Evolutionary conservation across 2,888 invertebrate genomes (phyloP), one percentile per base, ranked within the genome.

Genomic region (Caenorhabditis sp.): DNA sequence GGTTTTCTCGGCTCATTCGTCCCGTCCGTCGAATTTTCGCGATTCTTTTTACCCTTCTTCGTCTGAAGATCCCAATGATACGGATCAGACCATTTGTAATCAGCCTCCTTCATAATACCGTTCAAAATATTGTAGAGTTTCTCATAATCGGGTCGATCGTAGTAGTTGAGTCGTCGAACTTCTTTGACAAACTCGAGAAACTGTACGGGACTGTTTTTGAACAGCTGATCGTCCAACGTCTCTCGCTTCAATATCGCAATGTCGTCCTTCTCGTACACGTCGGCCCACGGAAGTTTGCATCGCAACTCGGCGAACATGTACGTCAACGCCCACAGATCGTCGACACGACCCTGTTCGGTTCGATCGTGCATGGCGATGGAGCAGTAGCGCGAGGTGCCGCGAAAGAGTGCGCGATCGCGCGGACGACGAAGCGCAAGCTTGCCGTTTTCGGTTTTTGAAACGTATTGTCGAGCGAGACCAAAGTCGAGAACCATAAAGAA

Each of bases 271-370:
- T 77, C 71, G 14, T 69, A 61, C 21, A 62, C 55, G 19, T 71
- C 65, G 17, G 64, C 53, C 83, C 83, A 83, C 14, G 83, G 69
- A 14, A 83, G 55, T 5, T 59, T 54, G 5, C 72, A 63, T 27
- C 83, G 66, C 73, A 83, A 55, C 62, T 83, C 83, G 23, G 78
- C 79, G 51, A 83, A 24, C 53, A 83, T 68, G 63, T 82, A 83
- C 17, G 81, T 23, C 58, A 82, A 31, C 1, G 76, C 72, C 82
- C 81, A 81, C 19, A 83, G 62, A 50, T 83, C 83, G 63, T 83
- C 83, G 12, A 71, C 73, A 8, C 83, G 65, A 24, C 81, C 70
- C 31, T 76, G 76, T 21, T 76, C 76, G 19, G 21, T 27, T 14
- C 75, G 58, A n/a, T 74, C 71, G 66, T 83, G 81, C 68, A 77